These are phyloP conservation scores for Cynodonichthys magdalenae DNA, from an alignment of 2,797 vertebrate species.

Conservation along the genomic window DNA sequence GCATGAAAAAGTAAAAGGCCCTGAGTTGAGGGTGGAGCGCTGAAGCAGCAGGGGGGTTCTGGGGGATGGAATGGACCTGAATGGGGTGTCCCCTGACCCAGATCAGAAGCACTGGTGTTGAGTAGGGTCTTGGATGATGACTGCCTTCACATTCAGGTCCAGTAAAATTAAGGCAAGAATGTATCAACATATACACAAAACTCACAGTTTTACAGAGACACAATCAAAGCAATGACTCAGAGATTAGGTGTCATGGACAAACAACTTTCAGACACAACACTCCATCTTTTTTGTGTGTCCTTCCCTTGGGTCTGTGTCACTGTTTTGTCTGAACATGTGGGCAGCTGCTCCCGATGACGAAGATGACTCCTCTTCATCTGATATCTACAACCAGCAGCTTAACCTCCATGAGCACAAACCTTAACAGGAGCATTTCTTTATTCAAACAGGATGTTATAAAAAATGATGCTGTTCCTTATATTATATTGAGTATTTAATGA, in stretches of 20 bases:
- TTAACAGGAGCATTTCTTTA: slow-evolving; percentile 1
- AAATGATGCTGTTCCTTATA: slow-evolving; percentile 10
- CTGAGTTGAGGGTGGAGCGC: slow-evolving; percentile 56
- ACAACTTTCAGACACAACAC: slow-evolving; percentile 56
- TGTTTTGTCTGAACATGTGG: slow-evolving; percentile 59
- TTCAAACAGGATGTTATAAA: slow-evolving; percentile 3
- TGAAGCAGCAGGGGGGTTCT: slow-evolving; percentile 69
- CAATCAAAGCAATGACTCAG: slow-evolving; percentile 32
- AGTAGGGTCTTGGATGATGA: slow-evolving; percentile 33
- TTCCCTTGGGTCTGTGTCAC: slow-evolving; percentile 24
- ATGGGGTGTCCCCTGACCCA: slow-evolving; percentile 69
- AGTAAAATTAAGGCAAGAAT: slow-evolving; percentile 8
- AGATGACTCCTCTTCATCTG: slow-evolving; percentile 9
- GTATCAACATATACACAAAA: slow-evolving; percentile 24
- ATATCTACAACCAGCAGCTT: slow-evolving; percentile 31
- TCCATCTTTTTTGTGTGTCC: slow-evolving; percentile 50
- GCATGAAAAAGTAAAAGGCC: slow-evolving; percentile 68
- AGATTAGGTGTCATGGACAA: slow-evolving; percentile 34
- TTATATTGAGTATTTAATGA: not conserved
- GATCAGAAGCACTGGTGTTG: slow-evolving; percentile 53
- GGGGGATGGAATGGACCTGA: slow-evolving; percentile 65
- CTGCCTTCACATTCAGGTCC: slow-evolving; percentile 2
- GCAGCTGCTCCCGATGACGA: slow-evolving; percentile 43
- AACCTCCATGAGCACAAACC: slow-evolving; percentile 14
- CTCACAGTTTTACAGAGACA: slow-evolving; percentile 21